Evolutionary conservation across 1,140 invertebrate genomes (phyloP).

Genomic region (Drosophila littoralis): DNA sequence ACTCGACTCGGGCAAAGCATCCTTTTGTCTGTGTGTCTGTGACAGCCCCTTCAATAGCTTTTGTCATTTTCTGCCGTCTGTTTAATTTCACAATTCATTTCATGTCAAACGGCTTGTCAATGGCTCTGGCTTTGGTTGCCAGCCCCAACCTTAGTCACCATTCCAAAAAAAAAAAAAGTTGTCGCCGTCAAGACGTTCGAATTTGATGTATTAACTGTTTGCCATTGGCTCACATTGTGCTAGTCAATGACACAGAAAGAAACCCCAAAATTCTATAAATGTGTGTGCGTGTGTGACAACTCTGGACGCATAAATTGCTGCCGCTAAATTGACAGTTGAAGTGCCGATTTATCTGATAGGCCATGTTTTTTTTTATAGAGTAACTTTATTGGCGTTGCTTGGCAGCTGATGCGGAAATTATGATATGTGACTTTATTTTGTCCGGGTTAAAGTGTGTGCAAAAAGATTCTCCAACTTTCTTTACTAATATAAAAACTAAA

Average conservation of each 20-base stretch:
- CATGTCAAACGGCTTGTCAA: conserved; percentile 78
- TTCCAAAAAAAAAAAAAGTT: conserved; percentile 8
- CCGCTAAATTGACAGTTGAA: conserved; percentile 43
- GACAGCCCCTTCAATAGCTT: conserved; percentile 38
- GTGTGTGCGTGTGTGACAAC: conserved; percentile 20
- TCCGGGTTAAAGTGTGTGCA: background rate
- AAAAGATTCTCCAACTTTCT: too few relatives aligned
- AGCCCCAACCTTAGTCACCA: background rate
- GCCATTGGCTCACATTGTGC: conserved; percentile 42
- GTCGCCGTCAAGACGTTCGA: conserved; percentile 68
- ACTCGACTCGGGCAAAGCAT: conserved; percentile 27
- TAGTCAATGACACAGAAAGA: conserved; percentile 10
- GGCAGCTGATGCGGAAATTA: conserved; percentile 24
- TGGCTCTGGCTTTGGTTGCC: conserved; percentile 22
- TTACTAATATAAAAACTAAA: too few relatives aligned
- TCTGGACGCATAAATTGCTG: conserved; percentile 48
- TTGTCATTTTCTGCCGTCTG: conserved; percentile 62
- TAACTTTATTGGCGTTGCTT: conserved; percentile 50
- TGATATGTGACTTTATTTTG: conserved; percentile 12
- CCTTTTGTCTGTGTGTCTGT: conserved; percentile 34
- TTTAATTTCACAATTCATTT: conserved; percentile 83
- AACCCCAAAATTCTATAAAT: conserved; percentile 18
- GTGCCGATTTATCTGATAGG: conserved; percentile 61
- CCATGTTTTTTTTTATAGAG: conserved; percentile 48
- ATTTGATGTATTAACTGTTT: conserved; percentile 79